Evolutionary conservation across 1,140 invertebrate species (phyloP), one percentile per base, ranked within the genome.

Genomic region (Drosophila bocki): DNA sequence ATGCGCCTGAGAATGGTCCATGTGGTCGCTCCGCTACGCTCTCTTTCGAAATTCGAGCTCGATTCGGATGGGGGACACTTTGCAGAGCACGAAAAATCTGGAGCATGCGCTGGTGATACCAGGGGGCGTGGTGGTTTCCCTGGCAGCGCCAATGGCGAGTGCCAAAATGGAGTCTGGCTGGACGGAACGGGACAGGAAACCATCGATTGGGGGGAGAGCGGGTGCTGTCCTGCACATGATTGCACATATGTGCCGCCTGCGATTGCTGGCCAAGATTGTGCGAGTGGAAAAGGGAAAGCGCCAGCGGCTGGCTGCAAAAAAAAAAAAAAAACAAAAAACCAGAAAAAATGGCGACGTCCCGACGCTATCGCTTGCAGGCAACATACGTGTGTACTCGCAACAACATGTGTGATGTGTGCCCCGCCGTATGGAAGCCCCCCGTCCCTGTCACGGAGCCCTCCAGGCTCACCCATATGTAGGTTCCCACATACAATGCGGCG

Each of bases 321-420:
- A 41, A 15, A 22, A 22, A 15, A 39, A 29, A 15, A 37, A 48
- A 33, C 42, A 41, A 50, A 42, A 47, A 59, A 56, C 6, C n/a
- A 8, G 29, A 35, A 53, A 78, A 80, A 80, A 80, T 68, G 61
- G 70, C 61, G 63, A 42, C 63, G 77, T 61, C 56, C 57, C 78
- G 82, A 61, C 67, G 85, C 85, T 88, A 91, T 91, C 90, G 90
- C 90, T 91, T 91, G 91, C 91, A 91, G 82, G 91, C 91, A 92
- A 92, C 90, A 92, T 92, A 92, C 91, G 91, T 92, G 91, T 87
- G 91, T 91, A 91, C 83, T 91, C 91, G 85, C 77, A 87, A 90
- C 78, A 92, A 92, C 91, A 92, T 92, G 91, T 92, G 91, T 92
- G 91, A 92, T 92, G 74, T 92, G 91, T 90, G 91, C 69, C 82